Conservation (phyloP, 2,888 invertebrate genomes). For the Agrilus biguttatus region DNA sequence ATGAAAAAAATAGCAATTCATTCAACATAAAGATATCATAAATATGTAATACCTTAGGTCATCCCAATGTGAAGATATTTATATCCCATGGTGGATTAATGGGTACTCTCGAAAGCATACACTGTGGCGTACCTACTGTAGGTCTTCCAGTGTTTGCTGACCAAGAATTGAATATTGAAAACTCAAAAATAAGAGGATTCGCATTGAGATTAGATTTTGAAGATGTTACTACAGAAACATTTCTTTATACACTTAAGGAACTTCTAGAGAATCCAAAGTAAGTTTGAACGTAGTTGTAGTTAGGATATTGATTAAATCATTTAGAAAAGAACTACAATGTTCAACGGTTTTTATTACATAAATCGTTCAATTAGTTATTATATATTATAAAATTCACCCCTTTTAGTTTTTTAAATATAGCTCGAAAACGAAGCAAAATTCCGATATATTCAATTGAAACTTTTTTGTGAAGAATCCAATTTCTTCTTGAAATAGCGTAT, state of each 20-base stretch:
- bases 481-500: no score
- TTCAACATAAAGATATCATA: no score
- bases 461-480: no score
- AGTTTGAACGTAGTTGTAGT: conserved; percentile 12
- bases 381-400: no score
- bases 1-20: no score
- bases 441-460: no score
- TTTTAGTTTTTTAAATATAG: no score
- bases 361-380: no score
- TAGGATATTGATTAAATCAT: no score
- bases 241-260: conserved; percentile 15
- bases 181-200: conserved; percentile 36
- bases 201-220: conserved; percentile 24
- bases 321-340: no score
- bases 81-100: conserved; percentile 35
- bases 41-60: conserved; percentile 18
- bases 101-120: conserved; percentile 29
- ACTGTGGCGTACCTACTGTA: conserved; percentile 23
- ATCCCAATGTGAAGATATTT: conserved; percentile 29
- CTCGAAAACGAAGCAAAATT: no score
- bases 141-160: conserved; percentile 23
- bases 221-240: conserved; percentile 12
- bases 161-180: conserved; percentile 35
- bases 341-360: no score
- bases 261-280: conserved; percentile 33